These are phyloP conservation scores for Hyalella azteca DNA, from an alignment of 2,888 invertebrate genomes.

Conservation along the genomic window DNA sequence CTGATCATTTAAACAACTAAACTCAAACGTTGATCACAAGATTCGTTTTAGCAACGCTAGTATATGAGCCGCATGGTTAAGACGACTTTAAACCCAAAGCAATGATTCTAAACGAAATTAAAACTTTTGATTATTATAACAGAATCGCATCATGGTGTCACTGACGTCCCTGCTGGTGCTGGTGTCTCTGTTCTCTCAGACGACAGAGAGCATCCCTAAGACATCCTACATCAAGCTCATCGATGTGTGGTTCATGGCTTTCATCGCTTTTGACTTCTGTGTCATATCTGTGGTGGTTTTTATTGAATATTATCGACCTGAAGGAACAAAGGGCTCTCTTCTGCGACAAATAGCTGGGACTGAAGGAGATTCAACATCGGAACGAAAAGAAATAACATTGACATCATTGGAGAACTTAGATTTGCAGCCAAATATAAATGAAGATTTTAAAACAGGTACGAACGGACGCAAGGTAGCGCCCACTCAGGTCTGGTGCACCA, in stretches of 20 bases:
- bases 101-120: too few relatives aligned
- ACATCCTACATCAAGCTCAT: slow-evolving; percentile 38
- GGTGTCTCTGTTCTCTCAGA: slow-evolving; percentile 24
- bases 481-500: neutral
- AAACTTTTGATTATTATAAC: too few relatives aligned
- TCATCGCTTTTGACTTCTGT: slow-evolving; percentile 12
- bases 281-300: neutral
- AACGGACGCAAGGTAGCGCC: neutral
- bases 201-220: slow-evolving; percentile 27
- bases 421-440: neutral
- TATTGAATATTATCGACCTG: neutral
- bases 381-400: neutral
- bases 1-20: too few relatives aligned
- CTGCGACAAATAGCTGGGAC: too few relatives aligned
- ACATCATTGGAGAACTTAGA: neutral
- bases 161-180: slow-evolving; percentile 34
- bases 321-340: neutral
- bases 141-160: slow-evolving; percentile 29
- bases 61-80: too few relatives aligned
- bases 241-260: slow-evolving; percentile 10
- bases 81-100: too few relatives aligned
- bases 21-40: too few relatives aligned
- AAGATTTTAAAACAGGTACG: neutral
- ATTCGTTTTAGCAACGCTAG: too few relatives aligned
- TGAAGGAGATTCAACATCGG: too few relatives aligned